Conservation (phyloP, 1,140 invertebrate genomes). For the Antheraea pernyi region DNA sequence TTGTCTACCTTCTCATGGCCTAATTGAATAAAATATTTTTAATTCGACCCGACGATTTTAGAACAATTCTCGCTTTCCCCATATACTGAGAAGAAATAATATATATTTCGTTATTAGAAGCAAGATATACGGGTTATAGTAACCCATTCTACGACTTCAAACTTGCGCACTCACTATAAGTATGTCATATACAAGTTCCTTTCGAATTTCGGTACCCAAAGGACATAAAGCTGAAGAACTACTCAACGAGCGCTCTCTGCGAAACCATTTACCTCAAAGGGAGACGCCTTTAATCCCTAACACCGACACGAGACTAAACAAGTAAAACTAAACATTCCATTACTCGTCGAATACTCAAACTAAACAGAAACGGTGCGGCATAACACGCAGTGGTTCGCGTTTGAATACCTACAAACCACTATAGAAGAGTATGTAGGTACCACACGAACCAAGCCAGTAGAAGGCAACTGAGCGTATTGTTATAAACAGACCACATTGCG, state of each 20-base stretch:
- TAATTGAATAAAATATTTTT: too few species aligned
- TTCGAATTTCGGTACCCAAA: conserved; percentile 23
- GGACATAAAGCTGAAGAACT: conserved; percentile 33
- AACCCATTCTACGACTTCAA: background rate
- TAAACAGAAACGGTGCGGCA: conserved; percentile 1
- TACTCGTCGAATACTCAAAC: conserved; percentile 8
- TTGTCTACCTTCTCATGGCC: too few species aligned
- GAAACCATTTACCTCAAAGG: conserved; percentile 35
- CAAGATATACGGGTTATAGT: background rate
- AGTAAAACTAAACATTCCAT: conserved; percentile 19
- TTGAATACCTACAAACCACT: background rate
- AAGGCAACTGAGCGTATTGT: conserved; percentile 24
- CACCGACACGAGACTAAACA: background rate
- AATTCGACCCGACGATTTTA: too few species aligned
- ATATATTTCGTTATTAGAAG: background rate
- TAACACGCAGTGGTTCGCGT: background rate
- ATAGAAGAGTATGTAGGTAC: background rate
- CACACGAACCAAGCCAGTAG: background rate
- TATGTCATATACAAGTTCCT: conserved; percentile 7
- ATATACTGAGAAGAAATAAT: background rate
- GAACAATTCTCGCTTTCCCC: too few species aligned
- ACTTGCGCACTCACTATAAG: conserved; percentile 7
- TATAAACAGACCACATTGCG: conserved; percentile 41
- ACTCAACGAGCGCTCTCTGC: conserved; percentile 32
- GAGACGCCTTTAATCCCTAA: conserved; percentile 22